Percentiles rank a stretch among this genome's conserved stretches.
These are phyloP conservation scores for Melopsittacus undulatus DNA, from an alignment of 2,797 vertebrate species.

Conservation along the genomic window DNA sequence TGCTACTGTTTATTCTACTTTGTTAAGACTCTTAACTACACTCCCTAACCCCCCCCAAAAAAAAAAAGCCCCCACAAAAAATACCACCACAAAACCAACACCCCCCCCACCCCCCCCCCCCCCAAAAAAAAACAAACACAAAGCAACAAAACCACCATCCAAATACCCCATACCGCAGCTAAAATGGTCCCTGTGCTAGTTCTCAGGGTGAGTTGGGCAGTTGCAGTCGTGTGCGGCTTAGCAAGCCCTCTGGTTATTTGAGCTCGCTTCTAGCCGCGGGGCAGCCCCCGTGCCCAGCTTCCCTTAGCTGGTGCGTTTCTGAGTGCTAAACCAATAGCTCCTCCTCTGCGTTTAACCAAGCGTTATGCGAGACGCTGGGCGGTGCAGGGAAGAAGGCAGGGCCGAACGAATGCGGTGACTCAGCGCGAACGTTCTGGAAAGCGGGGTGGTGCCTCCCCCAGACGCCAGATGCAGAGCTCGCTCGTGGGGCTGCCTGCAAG, in stretches of 20 bases:
- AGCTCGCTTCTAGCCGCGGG: fast-evolving
- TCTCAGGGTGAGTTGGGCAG: fast-evolving
- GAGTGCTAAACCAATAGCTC: not conserved
- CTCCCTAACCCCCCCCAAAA: too few relatives aligned
- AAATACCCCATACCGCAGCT: not conserved
- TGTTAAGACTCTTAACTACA: not conserved
- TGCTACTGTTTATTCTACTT: not conserved
- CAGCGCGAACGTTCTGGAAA: conserved; percentile 60
- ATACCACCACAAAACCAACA: not conserved
- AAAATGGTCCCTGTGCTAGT: too few relatives aligned
- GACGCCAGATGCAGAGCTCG: not conserved
- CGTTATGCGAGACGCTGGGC: not conserved
- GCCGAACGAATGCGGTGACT: not conserved
- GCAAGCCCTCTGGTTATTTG: fast-evolving
- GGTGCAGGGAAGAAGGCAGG: not conserved
- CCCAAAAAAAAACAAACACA: too few relatives aligned
- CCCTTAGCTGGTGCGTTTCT: not conserved
- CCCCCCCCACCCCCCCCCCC: too few relatives aligned
- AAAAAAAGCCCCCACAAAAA: too few relatives aligned
- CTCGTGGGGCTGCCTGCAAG: not conserved
- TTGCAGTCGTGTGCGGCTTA: not conserved
- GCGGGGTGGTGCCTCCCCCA: conserved; percentile 26
- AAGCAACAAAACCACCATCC: too few relatives aligned
- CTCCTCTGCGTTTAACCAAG: not conserved
- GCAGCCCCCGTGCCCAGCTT: not conserved